A percentile compares a stretch with the other conserved stretches of the same genome.
Conservation (phyloP, 1,140 invertebrate genomes). For the Drosophila grimshawi region DNA sequence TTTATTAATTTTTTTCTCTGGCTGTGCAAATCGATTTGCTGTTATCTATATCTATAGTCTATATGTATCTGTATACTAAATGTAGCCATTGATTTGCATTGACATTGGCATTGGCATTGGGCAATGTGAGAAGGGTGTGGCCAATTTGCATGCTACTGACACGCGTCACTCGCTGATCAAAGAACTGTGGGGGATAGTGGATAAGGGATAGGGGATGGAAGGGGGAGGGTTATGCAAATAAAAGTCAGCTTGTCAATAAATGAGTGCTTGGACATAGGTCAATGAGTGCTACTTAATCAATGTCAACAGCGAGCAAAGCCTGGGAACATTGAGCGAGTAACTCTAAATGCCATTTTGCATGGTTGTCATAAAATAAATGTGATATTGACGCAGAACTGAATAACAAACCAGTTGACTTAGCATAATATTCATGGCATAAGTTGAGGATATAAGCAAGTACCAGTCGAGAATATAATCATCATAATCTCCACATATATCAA, state of each 20-base stretch:
- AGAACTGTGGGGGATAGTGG: not conserved
- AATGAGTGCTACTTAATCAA: constrained; percentile 73
- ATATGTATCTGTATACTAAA: not conserved
- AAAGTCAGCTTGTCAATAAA: constrained; percentile 51
- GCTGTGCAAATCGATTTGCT: constrained; percentile 75
- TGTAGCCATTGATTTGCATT: constrained; percentile 54
- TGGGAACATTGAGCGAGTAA: constrained; percentile 23
- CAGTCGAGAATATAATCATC: not conserved
- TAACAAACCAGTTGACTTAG: constrained; percentile 11
- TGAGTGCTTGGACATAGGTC: constrained; percentile 75
- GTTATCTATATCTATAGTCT: constrained; percentile 33
- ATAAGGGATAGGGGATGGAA: not conserved
- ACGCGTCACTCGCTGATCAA: constrained; percentile 58
- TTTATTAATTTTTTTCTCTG: constrained; percentile 58
- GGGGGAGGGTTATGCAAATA: constrained; percentile 58
- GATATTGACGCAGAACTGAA: not conserved
- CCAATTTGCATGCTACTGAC: constrained; percentile 71
- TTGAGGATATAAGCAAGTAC: not conserved
- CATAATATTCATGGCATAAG: constrained; percentile 12
- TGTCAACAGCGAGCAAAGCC: constrained; percentile 22
- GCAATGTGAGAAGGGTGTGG: constrained; percentile 69
- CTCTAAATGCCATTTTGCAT: constrained; percentile 11
- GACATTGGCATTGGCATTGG: not conserved
- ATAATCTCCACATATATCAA: constrained; percentile 2
- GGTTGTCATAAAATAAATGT: constrained; percentile 10